A percentile compares a stretch with the other conserved stretches of the same genome.
These are phyloP conservation scores for Nemotelus pantherinus DNA, from an alignment of 2,888 invertebrate species.

Conservation along the genomic window DNA sequence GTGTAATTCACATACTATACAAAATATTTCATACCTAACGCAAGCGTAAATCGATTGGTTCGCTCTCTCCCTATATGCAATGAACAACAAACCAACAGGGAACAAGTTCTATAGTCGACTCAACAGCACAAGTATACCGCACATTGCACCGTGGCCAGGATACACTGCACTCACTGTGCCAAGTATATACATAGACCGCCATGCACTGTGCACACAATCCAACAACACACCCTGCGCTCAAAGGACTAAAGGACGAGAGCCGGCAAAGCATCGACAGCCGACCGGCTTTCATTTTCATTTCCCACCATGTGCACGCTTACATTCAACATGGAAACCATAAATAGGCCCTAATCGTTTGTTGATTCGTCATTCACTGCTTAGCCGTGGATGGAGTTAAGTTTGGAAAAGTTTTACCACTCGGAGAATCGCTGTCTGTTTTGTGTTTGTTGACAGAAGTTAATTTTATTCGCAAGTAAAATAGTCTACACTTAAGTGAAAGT, in stretches of 20 bases:
- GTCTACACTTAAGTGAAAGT: conserved; percentile 19
- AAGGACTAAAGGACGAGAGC: conserved; percentile 20
- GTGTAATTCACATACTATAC: not conserved
- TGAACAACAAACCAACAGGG: conserved; percentile 31
- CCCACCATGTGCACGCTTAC: conserved; percentile 20
- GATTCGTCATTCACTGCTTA: conserved; percentile 65
- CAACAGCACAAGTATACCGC: not conserved
- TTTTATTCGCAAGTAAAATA: not conserved
- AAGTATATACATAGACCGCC: not conserved
- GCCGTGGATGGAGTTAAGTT: conserved; percentile 55
- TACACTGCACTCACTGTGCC: not conserved
- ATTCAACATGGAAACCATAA: conserved; percentile 36
- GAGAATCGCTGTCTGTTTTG: conserved; percentile 10
- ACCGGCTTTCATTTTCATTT: conserved; percentile 36
- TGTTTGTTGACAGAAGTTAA: conserved; percentile 12
- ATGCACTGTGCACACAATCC: not conserved
- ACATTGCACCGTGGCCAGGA: not conserved
- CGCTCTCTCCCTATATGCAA: conserved; percentile 23
- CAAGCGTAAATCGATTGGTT: conserved; percentile 51
- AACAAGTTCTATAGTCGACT: conserved; percentile 6
- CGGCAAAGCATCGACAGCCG: not conserved
- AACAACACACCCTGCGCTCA: conserved; percentile 1
- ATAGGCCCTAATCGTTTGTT: conserved; percentile 35
- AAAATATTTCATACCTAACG: conserved; percentile 25
- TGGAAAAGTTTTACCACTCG: conserved; percentile 23